Percentiles rank a stretch among this genome's conserved stretches.
Evolutionary conservation across 2,888 invertebrate species (phyloP).

Genomic region (Cephonodes hylas): DNA sequence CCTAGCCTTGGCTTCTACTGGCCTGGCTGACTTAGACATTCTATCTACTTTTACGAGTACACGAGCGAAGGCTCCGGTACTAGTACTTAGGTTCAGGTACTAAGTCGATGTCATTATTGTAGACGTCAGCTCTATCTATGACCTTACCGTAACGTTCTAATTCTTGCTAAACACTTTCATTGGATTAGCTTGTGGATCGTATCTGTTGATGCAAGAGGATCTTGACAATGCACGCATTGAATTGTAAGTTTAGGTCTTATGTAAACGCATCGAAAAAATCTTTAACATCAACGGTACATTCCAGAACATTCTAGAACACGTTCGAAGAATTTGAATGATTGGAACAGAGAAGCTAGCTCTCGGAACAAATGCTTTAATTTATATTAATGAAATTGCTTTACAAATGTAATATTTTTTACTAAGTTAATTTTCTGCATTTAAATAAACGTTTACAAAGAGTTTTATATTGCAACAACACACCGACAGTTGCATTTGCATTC

Average conservation of each 20-base stretch:
- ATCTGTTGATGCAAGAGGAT: background rate
- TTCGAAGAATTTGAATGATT: too few relatives aligned
- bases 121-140: slow-evolving; percentile 36
- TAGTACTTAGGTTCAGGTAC: slow-evolving; percentile 61
- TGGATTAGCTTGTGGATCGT: slow-evolving; percentile 37
- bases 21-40: slow-evolving; percentile 81
- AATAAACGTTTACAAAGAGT: too few relatives aligned
- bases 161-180: slow-evolving; percentile 56
- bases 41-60: slow-evolving; percentile 81
- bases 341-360: too few relatives aligned
- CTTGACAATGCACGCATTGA: background rate
- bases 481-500: slow-evolving; percentile 48
- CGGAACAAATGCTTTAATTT: too few relatives aligned
- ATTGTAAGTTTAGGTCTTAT: background rate
- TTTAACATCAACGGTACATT: too few relatives aligned
- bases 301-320: too few relatives aligned
- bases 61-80: slow-evolving; percentile 71
- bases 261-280: too few relatives aligned
- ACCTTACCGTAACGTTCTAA: slow-evolving; percentile 57
- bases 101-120: slow-evolving; percentile 53
- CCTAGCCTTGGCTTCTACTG: slow-evolving; percentile 80
- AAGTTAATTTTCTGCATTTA: too few relatives aligned
- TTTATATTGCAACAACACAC: background rate
- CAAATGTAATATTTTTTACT: too few relatives aligned
- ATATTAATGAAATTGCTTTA: too few relatives aligned